Base-by-base conservation (phyloP, 2,797 vertebrate genomes). In the Mormyrus hasselquistii region DNA sequence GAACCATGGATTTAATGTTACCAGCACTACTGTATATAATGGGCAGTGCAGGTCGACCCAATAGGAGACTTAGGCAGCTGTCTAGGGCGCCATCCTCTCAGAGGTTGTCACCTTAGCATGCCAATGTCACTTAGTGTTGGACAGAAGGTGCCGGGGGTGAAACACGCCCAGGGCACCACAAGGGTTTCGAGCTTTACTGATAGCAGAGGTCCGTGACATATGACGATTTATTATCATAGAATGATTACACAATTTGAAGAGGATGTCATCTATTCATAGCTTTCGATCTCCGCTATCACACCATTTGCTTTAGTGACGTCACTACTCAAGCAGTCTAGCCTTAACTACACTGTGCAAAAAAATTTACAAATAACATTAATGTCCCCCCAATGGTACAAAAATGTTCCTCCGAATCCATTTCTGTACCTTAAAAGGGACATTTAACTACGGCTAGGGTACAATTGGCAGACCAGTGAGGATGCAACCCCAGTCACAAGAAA, bases 1-100 rank as follows among this genome's bases (percentile, higher is more conserved):
- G 73, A 89, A 88, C 86, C 53, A 62, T 62, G 22, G 34, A 10
- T 83, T 88, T 53, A 88, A 88, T 90, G 4, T 25, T 50, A 41
- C 22, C 7, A 62, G 19, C 76, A 62, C 44, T 34, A 14, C 22
- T 29, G 41, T 41, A 57, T n/a, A 29, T 3, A 59, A 50, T 34
- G 38, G 29, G 65, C 29, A 65, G 59, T 10, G 59, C 59, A 65
- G 59, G 59, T 10, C 59, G 9, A 65, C 2, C 22, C 59, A 65
- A 25, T 65, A 65, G 59, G 25, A 3, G 22, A 29, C 59, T 29
- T 29, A 29, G 22, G 59, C 22, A 29, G 22, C 59, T 9, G 29
- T 0, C 65, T 73, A 16, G 65, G 29, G 3, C 1, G 10, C 3
- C 25, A 14, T 73, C 65, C 29, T 73, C 65, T 73, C 65, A 14